These are phyloP conservation scores for Operophtera brumata DNA, from an alignment of 2,888 invertebrate species.

Conservation along the genomic window DNA sequence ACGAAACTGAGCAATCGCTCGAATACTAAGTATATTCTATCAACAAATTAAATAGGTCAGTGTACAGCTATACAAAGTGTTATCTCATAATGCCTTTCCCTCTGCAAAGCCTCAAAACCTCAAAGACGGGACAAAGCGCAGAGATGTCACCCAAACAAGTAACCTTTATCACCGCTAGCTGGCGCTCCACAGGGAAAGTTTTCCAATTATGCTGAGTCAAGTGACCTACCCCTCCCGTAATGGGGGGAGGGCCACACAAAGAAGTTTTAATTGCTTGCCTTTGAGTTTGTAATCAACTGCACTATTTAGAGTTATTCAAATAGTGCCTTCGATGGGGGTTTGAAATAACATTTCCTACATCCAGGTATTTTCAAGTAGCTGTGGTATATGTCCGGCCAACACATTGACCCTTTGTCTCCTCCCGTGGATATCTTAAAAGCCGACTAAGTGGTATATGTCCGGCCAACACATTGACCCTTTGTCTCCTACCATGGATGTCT, in stretches of 20 bases:
- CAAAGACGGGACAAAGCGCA: conserved; percentile 27
- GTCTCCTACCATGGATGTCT: too few species aligned
- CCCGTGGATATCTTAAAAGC: too few species aligned
- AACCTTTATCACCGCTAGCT: conserved; percentile 32
- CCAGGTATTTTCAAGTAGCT: too few species aligned
- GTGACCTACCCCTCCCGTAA: conserved; percentile 54
- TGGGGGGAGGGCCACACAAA: conserved; percentile 63
- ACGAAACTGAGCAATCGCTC: too few species aligned
- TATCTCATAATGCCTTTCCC: too few species aligned
- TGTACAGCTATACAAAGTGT: too few species aligned
- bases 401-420: too few species aligned
- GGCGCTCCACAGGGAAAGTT: conserved; percentile 36
- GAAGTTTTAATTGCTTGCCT: conserved; percentile 79
- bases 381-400: too few species aligned
- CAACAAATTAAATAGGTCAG: too few species aligned
- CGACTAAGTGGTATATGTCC: too few species aligned
- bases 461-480: too few species aligned
- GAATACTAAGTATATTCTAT: too few species aligned
- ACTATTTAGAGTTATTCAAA: conserved; percentile 63
- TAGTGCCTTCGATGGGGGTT: conserved; percentile 33
- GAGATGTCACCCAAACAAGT: conserved; percentile 30
- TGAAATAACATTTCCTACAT: background rate
- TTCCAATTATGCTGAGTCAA: conserved; percentile 70
- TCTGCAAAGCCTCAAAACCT: conserved; percentile 22
- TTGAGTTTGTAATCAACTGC: conserved; percentile 65